Evolutionary conservation across 2,888 invertebrate species (phyloP), one percentile per base, ranked within the genome.

Genomic region (Trissonchulus latispiculum): DNA sequence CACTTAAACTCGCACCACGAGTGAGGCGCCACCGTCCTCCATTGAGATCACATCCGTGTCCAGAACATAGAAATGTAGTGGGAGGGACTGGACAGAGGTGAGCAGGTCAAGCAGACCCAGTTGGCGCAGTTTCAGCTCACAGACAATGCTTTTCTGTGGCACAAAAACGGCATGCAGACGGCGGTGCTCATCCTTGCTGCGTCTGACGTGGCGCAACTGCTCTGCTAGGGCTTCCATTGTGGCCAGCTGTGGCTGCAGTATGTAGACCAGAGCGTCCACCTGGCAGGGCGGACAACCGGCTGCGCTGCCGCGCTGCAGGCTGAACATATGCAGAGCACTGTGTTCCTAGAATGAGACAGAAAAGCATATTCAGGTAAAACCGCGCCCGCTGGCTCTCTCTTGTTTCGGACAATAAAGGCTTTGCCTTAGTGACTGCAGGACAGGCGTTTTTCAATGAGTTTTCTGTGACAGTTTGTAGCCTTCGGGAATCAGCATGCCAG

Each of bases 71-170:
- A 73, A 62, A n/a, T 61, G 23, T 28, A 75, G 61, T 1, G 71
- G 61, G 61, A 75, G 48, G 1, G 73, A 68, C 28, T 23, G 28
- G 36, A 75, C 62, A n/a, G 73, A 61, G 31, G 15, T n/a, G 32
- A 75, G 36, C 1, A 37, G 2, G 1, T 67, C 68, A n/a, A 59
- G 18, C 1, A 73, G 33, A 2, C 59, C 72, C 1, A 29, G 8
- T 36, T 74, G 71, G 3, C 72, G 71, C 72, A 74, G 61, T 33
- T 72, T 62, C n/a, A 29, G 28, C 18, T 62, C n/a, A 59, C 74
- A 72, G 31, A 74, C 3, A 1, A 32, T 28, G 32, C 28, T 32
- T 28, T 18, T 23, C 1, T 62, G 28, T 23, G 74, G 74, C 69
- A 72, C 72, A 31, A 72, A 74, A 1, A 74, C 3, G 29, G 69